Evolutionary conservation across 2,888 invertebrate species (phyloP).

Genomic region (Sesia bembeciformis): DNA sequence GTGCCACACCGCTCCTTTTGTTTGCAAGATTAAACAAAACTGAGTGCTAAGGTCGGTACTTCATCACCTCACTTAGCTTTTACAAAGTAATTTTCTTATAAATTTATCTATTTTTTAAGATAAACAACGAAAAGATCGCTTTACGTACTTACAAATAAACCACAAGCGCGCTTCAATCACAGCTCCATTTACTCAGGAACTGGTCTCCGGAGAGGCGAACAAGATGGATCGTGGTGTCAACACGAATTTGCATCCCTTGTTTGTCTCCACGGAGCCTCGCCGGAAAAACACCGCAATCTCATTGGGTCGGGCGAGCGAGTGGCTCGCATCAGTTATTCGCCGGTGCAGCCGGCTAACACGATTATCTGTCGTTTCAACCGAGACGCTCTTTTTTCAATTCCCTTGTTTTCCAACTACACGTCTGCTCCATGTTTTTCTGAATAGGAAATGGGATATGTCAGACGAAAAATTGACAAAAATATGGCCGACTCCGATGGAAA

Average conservation of each 20-base stretch:
- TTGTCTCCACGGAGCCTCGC: constrained; percentile 61
- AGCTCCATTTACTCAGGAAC: constrained; percentile 60
- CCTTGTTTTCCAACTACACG: constrained; percentile 71
- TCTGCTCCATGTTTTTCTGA: constrained; percentile 70
- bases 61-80: constrained; percentile 42
- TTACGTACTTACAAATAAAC: constrained; percentile 41
- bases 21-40: constrained; percentile 63
- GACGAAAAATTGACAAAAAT: constrained; percentile 73
- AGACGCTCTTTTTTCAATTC: constrained; percentile 67
- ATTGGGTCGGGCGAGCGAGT: constrained; percentile 61
- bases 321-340: constrained; percentile 65
- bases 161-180: constrained; percentile 58
- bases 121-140: constrained; percentile 29
- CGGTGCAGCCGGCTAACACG: constrained; percentile 67
- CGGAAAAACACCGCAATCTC: constrained; percentile 71
- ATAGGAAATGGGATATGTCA: constrained; percentile 72
- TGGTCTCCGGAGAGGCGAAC: constrained; percentile 67
- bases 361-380: constrained; percentile 70
- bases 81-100: constrained; percentile 17
- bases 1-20: constrained; percentile 41
- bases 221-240: constrained; percentile 73
- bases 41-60: constrained; percentile 51
- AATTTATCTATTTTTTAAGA: background rate
- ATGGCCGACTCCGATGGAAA: constrained; percentile 61
- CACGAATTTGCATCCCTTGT: constrained; percentile 74